A percentile compares a stretch with the other conserved stretches of the same genome.
These are phyloP conservation scores for Microtus montanus DNA, from an alignment of 2,113 vertebrate species.

Conservation along the genomic window DNA sequence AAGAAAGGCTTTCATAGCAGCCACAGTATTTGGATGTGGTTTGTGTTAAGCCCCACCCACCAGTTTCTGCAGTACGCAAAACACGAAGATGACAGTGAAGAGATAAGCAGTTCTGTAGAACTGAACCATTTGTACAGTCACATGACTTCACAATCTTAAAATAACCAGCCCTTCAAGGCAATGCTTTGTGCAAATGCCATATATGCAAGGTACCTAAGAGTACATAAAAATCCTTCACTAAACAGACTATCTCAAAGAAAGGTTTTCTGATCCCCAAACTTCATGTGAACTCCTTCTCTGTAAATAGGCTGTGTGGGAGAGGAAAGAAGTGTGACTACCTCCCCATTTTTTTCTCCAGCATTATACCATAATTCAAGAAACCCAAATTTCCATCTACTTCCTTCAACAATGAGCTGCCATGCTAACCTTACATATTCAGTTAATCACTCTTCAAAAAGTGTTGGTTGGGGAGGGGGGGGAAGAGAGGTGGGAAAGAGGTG, in stretches of 20 bases:
- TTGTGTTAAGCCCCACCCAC: neutral
- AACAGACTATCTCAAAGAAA: neutral
- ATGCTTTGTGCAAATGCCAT: neutral
- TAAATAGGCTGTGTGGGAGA: neutral
- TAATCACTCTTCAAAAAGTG: neutral
- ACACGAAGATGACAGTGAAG: neutral
- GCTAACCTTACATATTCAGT: neutral
- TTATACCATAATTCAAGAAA: neutral
- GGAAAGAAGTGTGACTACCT: neutral
- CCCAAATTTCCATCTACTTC: neutral
- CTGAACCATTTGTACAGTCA: neutral
- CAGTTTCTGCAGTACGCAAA: neutral
- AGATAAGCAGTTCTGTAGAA: neutral
- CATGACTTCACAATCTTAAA: slow-evolving; percentile 3
- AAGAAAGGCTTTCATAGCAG: neutral
- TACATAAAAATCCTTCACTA: neutral
- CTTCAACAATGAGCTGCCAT: neutral
- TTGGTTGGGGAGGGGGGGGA: too few species aligned
- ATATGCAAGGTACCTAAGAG: neutral
- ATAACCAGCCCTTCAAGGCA: neutral
- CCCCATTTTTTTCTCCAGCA: neutral
- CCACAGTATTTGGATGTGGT: neutral
- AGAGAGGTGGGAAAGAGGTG: too few species aligned
- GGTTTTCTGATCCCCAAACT: neutral
- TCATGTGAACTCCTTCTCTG: neutral